Percentiles rank a stretch among this genome's conserved stretches.
phyloP scores from a whole-genome alignment of 2,888 invertebrate genomes.

The Venusia cambrica region DNA sequence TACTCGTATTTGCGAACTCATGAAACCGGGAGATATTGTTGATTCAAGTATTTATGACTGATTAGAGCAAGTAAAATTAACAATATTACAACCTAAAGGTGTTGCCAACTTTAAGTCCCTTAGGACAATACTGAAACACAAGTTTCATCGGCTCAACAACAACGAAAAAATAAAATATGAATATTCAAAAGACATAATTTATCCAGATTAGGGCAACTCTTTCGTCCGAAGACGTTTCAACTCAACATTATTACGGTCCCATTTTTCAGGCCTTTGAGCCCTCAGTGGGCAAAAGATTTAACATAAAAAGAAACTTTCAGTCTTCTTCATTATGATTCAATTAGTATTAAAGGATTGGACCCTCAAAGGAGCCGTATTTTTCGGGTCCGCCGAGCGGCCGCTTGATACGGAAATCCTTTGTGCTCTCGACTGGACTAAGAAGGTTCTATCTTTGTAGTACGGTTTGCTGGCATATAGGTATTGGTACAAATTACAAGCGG shows the following conservation, averaged over 20 bases:
- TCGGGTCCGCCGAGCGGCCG: conserved; percentile 59
- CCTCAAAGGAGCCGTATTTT: conserved; percentile 73
- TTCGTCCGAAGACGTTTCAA: conserved; percentile 51
- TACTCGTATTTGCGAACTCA: too few species aligned
- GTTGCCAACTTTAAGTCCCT: too few species aligned
- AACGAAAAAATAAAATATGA: conserved; percentile 28
- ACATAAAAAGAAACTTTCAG: conserved; percentile 78
- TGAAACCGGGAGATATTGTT: too few species aligned
- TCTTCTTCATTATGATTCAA: conserved; percentile 78
- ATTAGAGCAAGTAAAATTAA: too few species aligned
- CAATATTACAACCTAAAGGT: too few species aligned
- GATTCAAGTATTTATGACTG: too few species aligned
- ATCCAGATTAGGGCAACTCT: conserved; percentile 54
- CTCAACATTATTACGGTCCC: conserved; percentile 64
- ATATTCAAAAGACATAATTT: conserved; percentile 53
- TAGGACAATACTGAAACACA: conserved; percentile 18
- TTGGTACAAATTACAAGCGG: conserved; percentile 58
- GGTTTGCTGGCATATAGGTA: conserved; percentile 56
- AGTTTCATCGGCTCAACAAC: conserved; percentile 19
- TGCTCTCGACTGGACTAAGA: conserved; percentile 73
- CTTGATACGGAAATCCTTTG: conserved; percentile 65
- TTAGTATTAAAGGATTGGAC: conserved; percentile 79
- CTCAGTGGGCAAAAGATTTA: conserved; percentile 68
- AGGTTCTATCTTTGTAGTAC: conserved; percentile 62
- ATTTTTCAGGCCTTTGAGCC: conserved; percentile 65